These are phyloP conservation scores for Lagorchestes hirsutus DNA, from an alignment of 2,797 vertebrate genomes.

Conservation along the genomic window DNA sequence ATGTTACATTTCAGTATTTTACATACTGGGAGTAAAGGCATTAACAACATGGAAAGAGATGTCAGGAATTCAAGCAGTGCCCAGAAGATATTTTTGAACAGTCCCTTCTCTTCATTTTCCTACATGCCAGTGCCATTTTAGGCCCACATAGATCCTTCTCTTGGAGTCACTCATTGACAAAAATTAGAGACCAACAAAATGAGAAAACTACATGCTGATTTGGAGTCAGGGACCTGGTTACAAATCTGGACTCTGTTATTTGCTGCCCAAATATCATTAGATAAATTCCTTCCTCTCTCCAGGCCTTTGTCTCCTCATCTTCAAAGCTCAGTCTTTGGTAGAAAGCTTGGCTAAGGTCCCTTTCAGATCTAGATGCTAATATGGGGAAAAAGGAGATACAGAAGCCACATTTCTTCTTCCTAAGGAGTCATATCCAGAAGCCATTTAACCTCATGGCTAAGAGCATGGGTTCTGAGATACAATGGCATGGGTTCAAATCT, in stretches of 20 bases:
- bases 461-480: background rate
- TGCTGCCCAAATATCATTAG: background rate
- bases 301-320: background rate
- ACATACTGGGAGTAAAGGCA: background rate
- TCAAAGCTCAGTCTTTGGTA: background rate
- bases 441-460: background rate
- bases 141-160: background rate
- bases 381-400: background rate
- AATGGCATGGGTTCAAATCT: background rate
- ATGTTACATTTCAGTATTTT: background rate
- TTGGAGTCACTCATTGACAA: slow-evolving; percentile 7
- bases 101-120: background rate
- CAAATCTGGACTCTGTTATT: background rate
- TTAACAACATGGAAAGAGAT: background rate
- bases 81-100: background rate
- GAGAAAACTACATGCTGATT: background rate
- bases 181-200: background rate
- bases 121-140: background rate
- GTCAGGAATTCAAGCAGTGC: background rate
- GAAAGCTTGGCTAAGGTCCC: background rate
- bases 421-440: background rate
- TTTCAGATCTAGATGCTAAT: background rate
- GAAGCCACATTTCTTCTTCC: background rate
- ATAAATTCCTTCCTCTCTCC: background rate
- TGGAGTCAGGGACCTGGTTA: background rate